Evolutionary conservation across 1,140 invertebrate genomes (phyloP), one percentile per base, ranked within the genome.

Genomic region (Frieseomelitta varia): DNA sequence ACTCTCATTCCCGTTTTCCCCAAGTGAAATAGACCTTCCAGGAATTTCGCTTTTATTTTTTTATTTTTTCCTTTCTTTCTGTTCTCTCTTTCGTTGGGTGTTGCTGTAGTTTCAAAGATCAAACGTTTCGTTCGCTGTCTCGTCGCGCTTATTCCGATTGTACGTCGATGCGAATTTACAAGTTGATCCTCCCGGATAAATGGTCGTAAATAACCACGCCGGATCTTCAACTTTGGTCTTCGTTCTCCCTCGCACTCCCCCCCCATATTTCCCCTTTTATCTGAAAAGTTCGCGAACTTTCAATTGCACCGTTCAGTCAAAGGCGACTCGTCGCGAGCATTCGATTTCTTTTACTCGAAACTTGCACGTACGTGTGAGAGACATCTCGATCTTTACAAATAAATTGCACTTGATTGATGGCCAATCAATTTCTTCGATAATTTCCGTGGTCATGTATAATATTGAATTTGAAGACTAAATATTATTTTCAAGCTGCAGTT

Each of bases 21-120:
- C 63, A 11, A 39, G 74, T 78, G 65, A 83, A 69, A 68, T 65
- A 51, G 55, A 83, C 75, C 81, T 78, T 55, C n/a, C 6, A 51
- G 27, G n/a, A 39, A 58, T 69, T 58, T n/a, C 39, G 14, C 27
- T n/a, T 11, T 34, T 21, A 8, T 11, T 68, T 21, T n/a, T 68
- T 15, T 34, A 19, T 56, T 56, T 19, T 56, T 56, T 8, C 19
- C 4, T 19, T 19, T 17, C 17, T 56, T 19, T 56, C 15, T 56
- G 4, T 56, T 56, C 15, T 17, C 55, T 55, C 2, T 55, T 19
- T 55, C 11, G 14, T 19, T 21, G 4, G 0, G 15, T 30, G 21
- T 39, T 39, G 15, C 14, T 63, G 17, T 55, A 61, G 75, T 83
- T 83, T 79, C 53, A 51, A 69, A 27, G 75, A 78, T 77, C 81